These are phyloP conservation scores for Egretta garzetta DNA, from an alignment of 2,113 vertebrate genomes.

Conservation along the genomic window DNA sequence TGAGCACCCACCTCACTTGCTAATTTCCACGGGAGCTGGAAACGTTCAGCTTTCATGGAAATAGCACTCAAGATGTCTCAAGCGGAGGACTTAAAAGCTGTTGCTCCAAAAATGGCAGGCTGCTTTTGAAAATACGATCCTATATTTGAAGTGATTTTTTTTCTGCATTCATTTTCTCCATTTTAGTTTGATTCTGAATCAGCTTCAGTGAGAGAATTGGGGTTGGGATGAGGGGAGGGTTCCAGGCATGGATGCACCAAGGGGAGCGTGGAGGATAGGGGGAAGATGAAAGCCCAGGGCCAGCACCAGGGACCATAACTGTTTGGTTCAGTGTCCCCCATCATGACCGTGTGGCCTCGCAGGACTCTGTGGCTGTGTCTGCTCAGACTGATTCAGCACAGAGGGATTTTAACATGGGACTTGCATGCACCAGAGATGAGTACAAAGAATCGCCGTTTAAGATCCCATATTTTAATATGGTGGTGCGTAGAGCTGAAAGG, in stretches of 20 bases:
- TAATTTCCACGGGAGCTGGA: slow-evolving; percentile 28
- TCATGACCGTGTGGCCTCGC: neutral
- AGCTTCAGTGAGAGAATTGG: neutral
- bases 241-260: neutral
- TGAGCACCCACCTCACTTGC: slow-evolving; percentile 35
- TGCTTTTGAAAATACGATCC: neutral
- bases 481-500: neutral
- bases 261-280: accelerated
- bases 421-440: neutral
- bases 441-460: neutral
- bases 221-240: neutral
- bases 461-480: neutral
- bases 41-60: slow-evolving; percentile 1
- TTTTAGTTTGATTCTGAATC: neutral
- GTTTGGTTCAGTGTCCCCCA: accelerated
- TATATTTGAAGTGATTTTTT: neutral
- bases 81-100: slow-evolving; percentile 33
- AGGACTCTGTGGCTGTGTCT: neutral
- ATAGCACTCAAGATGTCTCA: slow-evolving; percentile 44
- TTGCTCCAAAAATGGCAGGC: slow-evolving; percentile 38
- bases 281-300: neutral
- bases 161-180: neutral
- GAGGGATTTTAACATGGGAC: neutral
- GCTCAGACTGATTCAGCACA: neutral
- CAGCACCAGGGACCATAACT: neutral